Base-by-base conservation (phyloP, 1,140 invertebrate species). In the Cepaea nemoralis region DNA sequence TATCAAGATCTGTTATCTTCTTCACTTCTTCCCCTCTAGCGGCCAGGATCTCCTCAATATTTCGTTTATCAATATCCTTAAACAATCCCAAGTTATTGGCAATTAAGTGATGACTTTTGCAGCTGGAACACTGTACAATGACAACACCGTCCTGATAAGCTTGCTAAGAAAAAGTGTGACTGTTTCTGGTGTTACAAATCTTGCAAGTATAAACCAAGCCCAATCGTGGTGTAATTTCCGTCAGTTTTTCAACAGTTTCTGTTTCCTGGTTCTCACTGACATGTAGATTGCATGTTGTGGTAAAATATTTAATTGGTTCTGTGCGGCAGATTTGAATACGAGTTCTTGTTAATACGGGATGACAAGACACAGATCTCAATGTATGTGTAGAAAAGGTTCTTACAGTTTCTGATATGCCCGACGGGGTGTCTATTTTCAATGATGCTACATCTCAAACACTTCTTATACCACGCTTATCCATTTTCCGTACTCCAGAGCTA, bases 41-140 rank as follows among this genome's bases (percentile, higher is more conserved):
- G 35, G 77, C 77, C 59, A 79, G 14, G 16, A 79, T 79, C 48
- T 79, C 77, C 31, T 79, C 77, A 79, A 79, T 69, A 48, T 79
- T 79, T 89, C 85, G 94, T 88, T 94, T 94, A 19, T 94, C 94
- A 86, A 94, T 91, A 87, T 96, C 94, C 0, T 93, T 91, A 91
- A 97, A 98, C 96, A 96, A 98, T 67, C 95, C 95, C 6, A 98
- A 92, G 91, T 98, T 97, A 89, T 98, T 96, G 0, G 97, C 96
- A 80, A 98, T 97, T 22, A 98, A 91, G 91, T 98, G 97, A 89
- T 96, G 94, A 88, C 96, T 97, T 77, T 94, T 91, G 88, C 97
- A 98, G 6, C 95, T 95, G 71, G 94, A 93, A 91, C 97, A 98
- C 69, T 93, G 94, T 0, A 97, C 95, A 83, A 98, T 97, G 0